These are phyloP conservation scores for Odontothrips loti DNA, from an alignment of 2,888 invertebrate genomes.

Conservation along the genomic window DNA sequence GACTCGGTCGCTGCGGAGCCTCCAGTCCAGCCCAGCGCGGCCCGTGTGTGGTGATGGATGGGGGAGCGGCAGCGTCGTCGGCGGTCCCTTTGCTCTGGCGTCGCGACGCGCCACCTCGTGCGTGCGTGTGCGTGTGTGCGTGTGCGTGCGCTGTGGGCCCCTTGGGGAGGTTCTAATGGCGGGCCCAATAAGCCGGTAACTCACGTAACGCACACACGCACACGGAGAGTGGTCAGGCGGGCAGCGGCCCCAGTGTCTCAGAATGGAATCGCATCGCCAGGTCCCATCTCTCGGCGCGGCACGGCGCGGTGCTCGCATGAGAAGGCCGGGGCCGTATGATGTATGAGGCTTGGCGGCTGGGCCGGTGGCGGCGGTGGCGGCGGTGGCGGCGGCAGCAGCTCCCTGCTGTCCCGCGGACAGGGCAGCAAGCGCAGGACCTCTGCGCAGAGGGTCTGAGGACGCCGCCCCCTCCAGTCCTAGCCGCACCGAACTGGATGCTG, in stretches of 20 bases:
- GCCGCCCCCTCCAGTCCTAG: neutral
- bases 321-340: constrained; percentile 1
- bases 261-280: neutral
- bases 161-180: neutral
- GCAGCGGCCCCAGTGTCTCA: neutral
- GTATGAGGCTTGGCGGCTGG: neutral
- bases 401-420: neutral
- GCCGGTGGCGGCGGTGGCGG: too few relatives aligned
- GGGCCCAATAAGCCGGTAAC: constrained; percentile 18
- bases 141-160: neutral
- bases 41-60: constrained; percentile 18
- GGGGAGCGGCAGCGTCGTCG: neutral
- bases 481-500: too few relatives aligned
- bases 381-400: neutral
- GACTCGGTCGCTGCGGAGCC: neutral
- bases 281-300: constrained; percentile 11
- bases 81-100: neutral
- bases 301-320: neutral
- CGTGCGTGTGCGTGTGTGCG: too few relatives aligned
- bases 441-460: neutral
- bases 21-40: neutral
- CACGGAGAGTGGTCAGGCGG: neutral
- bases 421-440: neutral
- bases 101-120: too few relatives aligned
- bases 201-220: neutral